Evolutionary conservation across 2,888 invertebrate genomes (phyloP), one percentile per base, ranked within the genome.

Genomic region (Brachycybe producta): DNA sequence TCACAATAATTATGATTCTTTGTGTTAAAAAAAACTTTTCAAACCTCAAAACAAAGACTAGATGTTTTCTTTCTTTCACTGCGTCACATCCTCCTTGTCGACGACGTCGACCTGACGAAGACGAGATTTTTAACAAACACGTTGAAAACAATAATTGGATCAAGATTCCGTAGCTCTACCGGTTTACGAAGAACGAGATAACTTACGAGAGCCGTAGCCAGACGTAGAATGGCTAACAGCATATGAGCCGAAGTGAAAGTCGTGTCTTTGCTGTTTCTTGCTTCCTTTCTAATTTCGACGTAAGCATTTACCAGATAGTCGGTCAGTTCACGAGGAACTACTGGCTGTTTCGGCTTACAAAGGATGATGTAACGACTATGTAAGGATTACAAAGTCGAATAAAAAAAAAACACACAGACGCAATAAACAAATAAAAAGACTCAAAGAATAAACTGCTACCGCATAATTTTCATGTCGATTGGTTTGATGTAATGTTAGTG

Each of bases 211-310:
- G 95, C 94, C 0, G 94, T 94, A 1, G 92, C 81, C 44, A 97
- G 72, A 7, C 97, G 83, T 40, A 98, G 73, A 56, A 97, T 83
- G 13, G 86, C 97, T 55, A 99, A 75, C 53, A 99, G 72, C 65
- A 94, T 95, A 64, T 98, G 77, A 0, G 98, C 90, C 0, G 97
- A 98, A 0, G 97, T 98, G 67, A 94, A 98, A 0, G 91, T 67
- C 73, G 84, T 84, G 67, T 94, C 92, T 53, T 80, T 78, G 23
- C 79, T 82, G 63, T 86, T 88, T 44, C 95, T 77, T 0, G 95
- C 88, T 60, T 91, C 91, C 55, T 82, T 72, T 34, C 77, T 65
- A 70, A 78, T 70, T 57, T 75, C 74, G 11, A 75, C 73, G 60
- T 77, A 77, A 28, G 72, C 72, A 15, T 71, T 70, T 44, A 92